Evolutionary conservation across 2,797 vertebrate species (phyloP), one percentile per base, ranked within the genome.

Genomic region (Setipinna tenuifilis): DNA sequence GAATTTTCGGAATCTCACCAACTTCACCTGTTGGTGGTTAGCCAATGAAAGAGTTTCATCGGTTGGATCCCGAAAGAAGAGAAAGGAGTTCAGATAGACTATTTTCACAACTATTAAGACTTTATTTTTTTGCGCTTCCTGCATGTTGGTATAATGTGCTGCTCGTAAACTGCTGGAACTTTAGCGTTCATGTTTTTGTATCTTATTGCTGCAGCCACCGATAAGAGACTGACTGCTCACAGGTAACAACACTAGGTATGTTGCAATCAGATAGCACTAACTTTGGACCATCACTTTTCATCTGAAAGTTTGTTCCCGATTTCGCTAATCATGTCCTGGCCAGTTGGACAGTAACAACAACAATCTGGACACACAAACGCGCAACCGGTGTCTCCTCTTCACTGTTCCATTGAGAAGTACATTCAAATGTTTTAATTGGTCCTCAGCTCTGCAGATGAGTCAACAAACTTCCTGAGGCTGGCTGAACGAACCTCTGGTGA

Each of bases 401-500:
- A 7, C 31, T 41, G 31, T 78, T 44, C 31, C 35, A 41, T 10
- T 41, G 71, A 78, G 31, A 41, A 44, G 31, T 78, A 35, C 21
- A 35, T 44, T 44, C 6, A 19, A 44, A 7, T 44, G 17, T 44
- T 78, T 19, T 12, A 78, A 41, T 28, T 44, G 41, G 71, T 19
- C 35, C 17, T 21, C 35, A 44, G 71, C 50, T 78, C 31, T 44
- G 31, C 7, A 78, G 71, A 44, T 9, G 35, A 78, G 35, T 41
- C 17, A 21, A 78, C 17, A 78, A 6, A 78, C 19, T 78, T 41
- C 31, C 71, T 35, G 65, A 44, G 71, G 35, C 71, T 78, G 71
- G 41, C 35, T 78, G 19, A 21, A 44, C 35, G 31, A 54, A 54
- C 41, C 71, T 21, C 19, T 19, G 41, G 89, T 92, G 89, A 93